These are phyloP conservation scores for Hepsetus odoe DNA, from an alignment of 2,113 vertebrate species.

Conservation along the genomic window DNA sequence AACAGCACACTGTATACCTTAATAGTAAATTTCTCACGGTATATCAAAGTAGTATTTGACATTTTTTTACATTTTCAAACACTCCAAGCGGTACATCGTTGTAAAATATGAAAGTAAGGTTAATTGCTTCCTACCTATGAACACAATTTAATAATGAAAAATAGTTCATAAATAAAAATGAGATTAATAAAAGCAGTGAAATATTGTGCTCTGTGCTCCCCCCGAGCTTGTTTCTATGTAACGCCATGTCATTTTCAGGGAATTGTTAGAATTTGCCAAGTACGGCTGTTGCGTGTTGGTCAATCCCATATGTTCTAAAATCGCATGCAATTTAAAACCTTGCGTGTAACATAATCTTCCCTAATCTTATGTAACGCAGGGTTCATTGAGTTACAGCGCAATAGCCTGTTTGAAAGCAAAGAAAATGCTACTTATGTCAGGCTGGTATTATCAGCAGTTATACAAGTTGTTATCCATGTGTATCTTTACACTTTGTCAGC, in stretches of 20 bases:
- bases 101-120: no score
- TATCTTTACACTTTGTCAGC: background rate
- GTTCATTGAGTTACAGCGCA: constrained; percentile 52
- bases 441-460: constrained; percentile 32
- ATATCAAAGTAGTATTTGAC: no score
- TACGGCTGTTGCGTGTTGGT: constrained; percentile 7
- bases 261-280: constrained; percentile 19
- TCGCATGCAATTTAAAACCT: constrained; percentile 23
- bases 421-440: constrained; percentile 31
- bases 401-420: constrained; percentile 13
- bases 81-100: no score
- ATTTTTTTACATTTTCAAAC: no score
- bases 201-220: no score
- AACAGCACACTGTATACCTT: no score
- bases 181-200: no score
- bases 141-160: no score
- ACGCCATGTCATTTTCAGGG: background rate
- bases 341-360: constrained; percentile 28
- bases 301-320: constrained; percentile 10
- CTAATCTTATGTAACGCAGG: constrained; percentile 53
- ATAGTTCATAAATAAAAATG: no score
- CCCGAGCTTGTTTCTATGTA: background rate
- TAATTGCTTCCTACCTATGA: no score
- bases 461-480: background rate
- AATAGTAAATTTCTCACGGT: no score